Evolutionary conservation across 2,113 vertebrate species (phyloP).

Genomic region (Guaruba guarouba): DNA sequence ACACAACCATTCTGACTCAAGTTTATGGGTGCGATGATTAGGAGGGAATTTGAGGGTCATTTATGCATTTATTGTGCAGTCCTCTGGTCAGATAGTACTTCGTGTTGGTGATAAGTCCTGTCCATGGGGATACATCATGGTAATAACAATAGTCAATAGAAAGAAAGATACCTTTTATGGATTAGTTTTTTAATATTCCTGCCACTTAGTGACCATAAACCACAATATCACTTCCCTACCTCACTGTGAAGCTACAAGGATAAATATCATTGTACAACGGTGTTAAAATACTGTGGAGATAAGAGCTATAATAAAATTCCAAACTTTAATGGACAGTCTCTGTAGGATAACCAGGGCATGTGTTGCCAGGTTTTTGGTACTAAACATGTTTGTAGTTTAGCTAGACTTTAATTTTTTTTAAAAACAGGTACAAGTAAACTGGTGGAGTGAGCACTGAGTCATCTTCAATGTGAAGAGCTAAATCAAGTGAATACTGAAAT

Average conservation of each 20-base stretch:
- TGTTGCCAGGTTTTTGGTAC: neutral
- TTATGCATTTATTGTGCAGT: neutral
- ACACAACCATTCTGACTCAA: neutral
- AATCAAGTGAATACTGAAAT: neutral
- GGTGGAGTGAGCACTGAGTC: neutral
- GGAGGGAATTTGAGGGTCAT: neutral
- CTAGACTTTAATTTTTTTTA: neutral
- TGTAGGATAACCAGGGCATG: neutral
- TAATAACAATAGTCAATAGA: neutral
- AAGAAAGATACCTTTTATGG: neutral
- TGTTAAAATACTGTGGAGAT: neutral
- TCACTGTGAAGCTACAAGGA: neutral
- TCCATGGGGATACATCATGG: neutral
- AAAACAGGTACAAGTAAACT: neutral
- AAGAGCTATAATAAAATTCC: neutral
- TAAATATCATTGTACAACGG: neutral
- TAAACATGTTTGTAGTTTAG: neutral
- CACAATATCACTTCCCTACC: neutral
- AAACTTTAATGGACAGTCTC: neutral
- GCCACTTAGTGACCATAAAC: neutral
- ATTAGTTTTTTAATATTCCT: neutral
- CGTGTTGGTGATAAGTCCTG: neutral
- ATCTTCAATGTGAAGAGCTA: neutral
- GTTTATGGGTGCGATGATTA: neutral
- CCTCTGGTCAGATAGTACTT: rapidly evolving